phyloP scores from a whole-genome alignment of 2,888 invertebrate species.

The Campoplex nolae region DNA sequence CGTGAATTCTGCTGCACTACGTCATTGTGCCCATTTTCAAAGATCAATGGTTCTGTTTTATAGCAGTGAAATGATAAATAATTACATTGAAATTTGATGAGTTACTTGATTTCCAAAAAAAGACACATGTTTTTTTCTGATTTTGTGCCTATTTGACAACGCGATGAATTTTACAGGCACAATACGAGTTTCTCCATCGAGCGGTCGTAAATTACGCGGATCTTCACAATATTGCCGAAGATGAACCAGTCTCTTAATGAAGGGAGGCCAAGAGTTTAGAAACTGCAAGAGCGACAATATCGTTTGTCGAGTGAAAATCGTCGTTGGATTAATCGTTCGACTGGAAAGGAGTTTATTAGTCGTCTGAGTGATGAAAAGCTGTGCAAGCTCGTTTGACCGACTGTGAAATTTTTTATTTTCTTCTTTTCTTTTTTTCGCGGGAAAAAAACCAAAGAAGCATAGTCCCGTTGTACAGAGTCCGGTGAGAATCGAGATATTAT shows the following conservation, averaged over 20 bases:
- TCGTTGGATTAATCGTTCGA: slow-evolving; percentile 59
- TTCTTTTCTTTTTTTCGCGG: slow-evolving; percentile 42
- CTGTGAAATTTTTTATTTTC: slow-evolving; percentile 50
- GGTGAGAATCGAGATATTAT: slow-evolving; percentile 41
- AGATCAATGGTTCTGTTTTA: neutral
- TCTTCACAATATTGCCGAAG: slow-evolving; percentile 91
- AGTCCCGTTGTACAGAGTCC: slow-evolving; percentile 59
- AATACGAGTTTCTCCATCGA: slow-evolving; percentile 97
- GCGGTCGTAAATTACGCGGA: slow-evolving; percentile 96
- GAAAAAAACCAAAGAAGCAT: slow-evolving; percentile 69
- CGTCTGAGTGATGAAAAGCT: slow-evolving; percentile 55
- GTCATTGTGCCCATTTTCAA: neutral
- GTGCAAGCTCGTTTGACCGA: slow-evolving; percentile 55
- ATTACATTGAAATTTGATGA: neutral
- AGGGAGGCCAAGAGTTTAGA: slow-evolving; percentile 65
- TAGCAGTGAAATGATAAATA: neutral
- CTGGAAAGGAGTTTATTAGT: slow-evolving; percentile 41
- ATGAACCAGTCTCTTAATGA: slow-evolving; percentile 81
- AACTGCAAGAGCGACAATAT: slow-evolving; percentile 68
- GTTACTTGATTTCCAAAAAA: neutral
- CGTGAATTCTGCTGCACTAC: neutral
- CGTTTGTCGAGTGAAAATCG: slow-evolving; percentile 62
- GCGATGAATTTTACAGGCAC: slow-evolving; percentile 88
- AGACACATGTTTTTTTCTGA: neutral
- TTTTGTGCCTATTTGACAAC: slow-evolving; percentile 39